A percentile compares a stretch with the other conserved stretches of the same genome.
Evolutionary conservation across 2,797 vertebrate species (phyloP).

Genomic region (Pogoniulus pusillus): DNA sequence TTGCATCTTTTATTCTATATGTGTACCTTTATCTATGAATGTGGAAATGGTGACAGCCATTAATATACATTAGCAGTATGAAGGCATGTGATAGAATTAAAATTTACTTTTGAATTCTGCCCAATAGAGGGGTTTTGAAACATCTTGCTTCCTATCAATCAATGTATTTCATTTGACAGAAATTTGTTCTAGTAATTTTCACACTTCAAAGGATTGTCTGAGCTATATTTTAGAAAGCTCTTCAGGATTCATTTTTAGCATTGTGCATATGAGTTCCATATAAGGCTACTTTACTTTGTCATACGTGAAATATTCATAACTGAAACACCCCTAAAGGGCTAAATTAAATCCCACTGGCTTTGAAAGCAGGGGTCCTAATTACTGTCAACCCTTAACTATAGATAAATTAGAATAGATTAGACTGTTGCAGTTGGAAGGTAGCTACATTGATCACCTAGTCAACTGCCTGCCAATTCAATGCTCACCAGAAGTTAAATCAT

Average conservation of each 20-base stretch:
- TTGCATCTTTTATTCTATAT: not conserved
- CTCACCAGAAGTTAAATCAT: not conserved
- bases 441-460: not conserved
- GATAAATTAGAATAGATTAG: not conserved
- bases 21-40: not conserved
- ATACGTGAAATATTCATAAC: not conserved
- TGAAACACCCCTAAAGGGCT: not conserved
- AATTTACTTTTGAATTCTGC: not conserved
- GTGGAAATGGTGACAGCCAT: not conserved
- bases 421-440: not conserved
- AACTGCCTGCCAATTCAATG: not conserved
- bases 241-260: not conserved
- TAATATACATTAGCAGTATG: not conserved
- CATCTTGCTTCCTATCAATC: not conserved
- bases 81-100: not conserved
- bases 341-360: not conserved
- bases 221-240: not conserved
- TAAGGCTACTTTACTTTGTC: not conserved
- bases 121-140: fast-evolving
- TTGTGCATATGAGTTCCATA: not conserved
- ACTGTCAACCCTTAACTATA: not conserved
- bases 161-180: not conserved
- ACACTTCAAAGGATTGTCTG: not conserved
- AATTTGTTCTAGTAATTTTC: not conserved
- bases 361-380: not conserved